Evolutionary conservation across 2,888 invertebrate genomes (phyloP).

Genomic region (Lasioglossum marginatum): DNA sequence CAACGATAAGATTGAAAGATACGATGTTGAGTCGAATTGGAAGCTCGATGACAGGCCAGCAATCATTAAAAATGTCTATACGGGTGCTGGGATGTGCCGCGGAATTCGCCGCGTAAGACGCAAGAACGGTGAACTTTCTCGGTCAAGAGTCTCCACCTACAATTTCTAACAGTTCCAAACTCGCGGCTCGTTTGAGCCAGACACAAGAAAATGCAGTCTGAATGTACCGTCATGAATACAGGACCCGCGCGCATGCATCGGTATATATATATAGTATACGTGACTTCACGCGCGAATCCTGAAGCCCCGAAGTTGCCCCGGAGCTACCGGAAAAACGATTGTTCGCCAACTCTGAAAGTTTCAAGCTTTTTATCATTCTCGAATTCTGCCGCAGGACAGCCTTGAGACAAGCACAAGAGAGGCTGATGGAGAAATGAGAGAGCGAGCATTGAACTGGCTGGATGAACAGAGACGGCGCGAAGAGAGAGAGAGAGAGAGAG

Average conservation of each 20-base stretch:
- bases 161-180: slow-evolving; percentile 59
- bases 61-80: slow-evolving; percentile 46
- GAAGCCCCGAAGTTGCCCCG: slow-evolving; percentile 42
- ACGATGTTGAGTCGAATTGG: not conserved
- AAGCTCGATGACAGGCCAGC: not conserved
- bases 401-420: slow-evolving; percentile 37
- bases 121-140: slow-evolving; percentile 49
- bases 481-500: not conserved
- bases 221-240: slow-evolving; percentile 49
- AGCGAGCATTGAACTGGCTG: not conserved
- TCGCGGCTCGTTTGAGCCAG: slow-evolving; percentile 53
- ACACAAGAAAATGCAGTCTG: slow-evolving; percentile 54
- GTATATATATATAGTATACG: slow-evolving; percentile 35
- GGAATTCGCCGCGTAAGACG: slow-evolving; percentile 27
- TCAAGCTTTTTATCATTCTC: slow-evolving; percentile 63
- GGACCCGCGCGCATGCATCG: slow-evolving; percentile 28
- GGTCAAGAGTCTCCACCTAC: slow-evolving; percentile 36
- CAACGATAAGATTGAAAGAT: not conserved
- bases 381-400: slow-evolving; percentile 56
- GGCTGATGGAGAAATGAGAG: slow-evolving; percentile 1
- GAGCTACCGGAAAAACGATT: slow-evolving; percentile 66
- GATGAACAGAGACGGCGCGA: not conserved
- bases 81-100: not conserved
- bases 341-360: slow-evolving; percentile 63
- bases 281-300: slow-evolving; percentile 50